Base-by-base conservation (phyloP, 2,113 vertebrate genomes). In the Prunella himalayana region DNA sequence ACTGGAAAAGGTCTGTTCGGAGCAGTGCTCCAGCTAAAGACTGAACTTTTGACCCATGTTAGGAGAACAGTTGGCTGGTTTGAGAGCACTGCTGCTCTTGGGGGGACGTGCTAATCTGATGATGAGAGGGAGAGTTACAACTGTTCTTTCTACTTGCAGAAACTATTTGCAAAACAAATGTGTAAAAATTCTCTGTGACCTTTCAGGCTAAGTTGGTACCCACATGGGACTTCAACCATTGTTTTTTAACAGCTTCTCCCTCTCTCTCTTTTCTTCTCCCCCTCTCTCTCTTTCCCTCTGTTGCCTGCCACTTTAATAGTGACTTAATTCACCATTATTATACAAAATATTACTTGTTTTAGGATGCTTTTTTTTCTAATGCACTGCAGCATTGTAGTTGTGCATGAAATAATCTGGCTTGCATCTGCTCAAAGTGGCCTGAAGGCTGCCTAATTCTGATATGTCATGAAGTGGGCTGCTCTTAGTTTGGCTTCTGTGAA, bases 391-490 rank as follows among this genome's bases (percentile, higher is more conserved):
- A 47, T 97, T 53, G 70, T 93, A 95, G 95, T 75, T 64, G 79
- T 97, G 98, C 97, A 97, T 98, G 97, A 92, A 93, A 97, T 96
- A 96, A 97, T 96, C 90, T 93, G 92, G 61, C 90, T 95, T 96
- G 89, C 86, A 93, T 85, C 89, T 97, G 71, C 91, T 97, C 89
- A 69, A 88, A 94, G 89, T 76, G 94, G 86, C 94, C 88, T 95
- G 93, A 71, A 95, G 91, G 86, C 60, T 90, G 94, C 73, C 95
- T 97, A 92, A 97, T 96, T 97, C 96, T 94, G 95, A 18, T 49
- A 37, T 97, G 95, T 91, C 91, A 84, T 95, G 53, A 97, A 86
- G 66, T 93, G 89, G 82, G 94, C 97, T 98, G 97, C 94, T 92
- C 91, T 81, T 95, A 89, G 82, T 93, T 95, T 96, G 94, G 92